These are phyloP conservation scores for Trachurus trachurus DNA, from an alignment of 2,797 vertebrate species.

Conservation along the genomic window DNA sequence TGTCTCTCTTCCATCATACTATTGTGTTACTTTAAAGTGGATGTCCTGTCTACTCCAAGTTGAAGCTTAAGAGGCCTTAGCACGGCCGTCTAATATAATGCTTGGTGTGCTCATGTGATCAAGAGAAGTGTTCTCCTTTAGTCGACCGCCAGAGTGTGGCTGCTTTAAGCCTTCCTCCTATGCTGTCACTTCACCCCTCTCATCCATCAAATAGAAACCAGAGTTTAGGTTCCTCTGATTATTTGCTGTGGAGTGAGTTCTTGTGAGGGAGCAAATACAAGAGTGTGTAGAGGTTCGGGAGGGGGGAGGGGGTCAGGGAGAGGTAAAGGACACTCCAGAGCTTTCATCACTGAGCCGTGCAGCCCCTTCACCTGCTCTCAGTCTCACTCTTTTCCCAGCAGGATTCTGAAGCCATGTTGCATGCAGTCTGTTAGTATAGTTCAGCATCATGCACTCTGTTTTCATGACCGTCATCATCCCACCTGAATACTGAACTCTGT, in stretches of 20 bases:
- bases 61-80: slow-evolving; percentile 20
- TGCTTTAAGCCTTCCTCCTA: slow-evolving; percentile 15
- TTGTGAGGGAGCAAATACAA: slow-evolving; percentile 6
- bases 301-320: not conserved
- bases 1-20: not conserved
- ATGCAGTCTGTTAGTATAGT: not conserved
- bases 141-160: slow-evolving; percentile 47
- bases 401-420: not conserved
- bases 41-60: not conserved
- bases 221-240: slow-evolving; percentile 33
- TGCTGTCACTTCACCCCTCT: slow-evolving; percentile 1
- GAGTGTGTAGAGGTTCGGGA: not conserved
- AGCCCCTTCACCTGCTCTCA: not conserved
- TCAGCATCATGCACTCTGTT: not conserved
- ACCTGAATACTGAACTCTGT: not conserved
- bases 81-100: slow-evolving; percentile 35
- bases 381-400: not conserved
- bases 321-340: slow-evolving; percentile 50
- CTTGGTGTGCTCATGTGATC: slow-evolving; percentile 32
- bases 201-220: slow-evolving; percentile 42
- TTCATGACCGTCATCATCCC: not conserved
- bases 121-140: slow-evolving; percentile 42
- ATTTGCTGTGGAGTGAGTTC: not conserved
- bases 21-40: not conserved
- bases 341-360: slow-evolving; percentile 12